A percentile compares a stretch with the other conserved stretches of the same genome.
Conservation (phyloP, 2,888 invertebrate species). For the Halocaridina rubra region DNA sequence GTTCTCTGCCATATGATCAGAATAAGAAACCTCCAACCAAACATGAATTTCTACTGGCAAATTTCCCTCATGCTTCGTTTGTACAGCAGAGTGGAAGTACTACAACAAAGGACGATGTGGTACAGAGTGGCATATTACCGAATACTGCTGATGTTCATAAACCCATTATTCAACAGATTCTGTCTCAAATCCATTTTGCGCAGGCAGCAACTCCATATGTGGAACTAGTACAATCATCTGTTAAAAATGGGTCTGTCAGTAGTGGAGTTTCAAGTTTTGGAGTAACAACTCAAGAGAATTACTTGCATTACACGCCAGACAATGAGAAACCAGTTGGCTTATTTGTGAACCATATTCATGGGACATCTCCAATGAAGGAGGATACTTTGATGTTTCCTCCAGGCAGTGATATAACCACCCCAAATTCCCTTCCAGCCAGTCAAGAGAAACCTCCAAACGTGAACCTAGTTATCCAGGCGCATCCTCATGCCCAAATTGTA, state of each 20-base stretch:
- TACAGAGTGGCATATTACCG: not conserved
- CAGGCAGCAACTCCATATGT: not conserved
- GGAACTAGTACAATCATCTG: not conserved
- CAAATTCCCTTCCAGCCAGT: not conserved
- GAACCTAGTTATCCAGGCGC: not conserved
- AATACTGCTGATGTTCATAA: not conserved
- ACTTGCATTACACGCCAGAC: no score
- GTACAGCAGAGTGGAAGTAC: not conserved
- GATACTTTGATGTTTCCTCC: not conserved
- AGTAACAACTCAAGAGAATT: no score
- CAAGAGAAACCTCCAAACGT: not conserved
- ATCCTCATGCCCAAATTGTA: not conserved
- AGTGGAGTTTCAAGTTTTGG: no score
- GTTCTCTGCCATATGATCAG: not conserved
- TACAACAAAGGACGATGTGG: not conserved
- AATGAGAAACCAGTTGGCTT: no score
- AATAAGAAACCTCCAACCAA: not conserved
- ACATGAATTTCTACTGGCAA: not conserved
- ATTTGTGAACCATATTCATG: not conserved
- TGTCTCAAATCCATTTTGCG: conserved; percentile 18
- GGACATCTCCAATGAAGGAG: not conserved
- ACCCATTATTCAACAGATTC: not conserved
- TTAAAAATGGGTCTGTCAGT: not conserved
- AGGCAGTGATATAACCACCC: not conserved
- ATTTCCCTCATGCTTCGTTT: not conserved